These are phyloP conservation scores for Pantala flavescens DNA, from an alignment of 1,140 invertebrate genomes.

Conservation along the genomic window DNA sequence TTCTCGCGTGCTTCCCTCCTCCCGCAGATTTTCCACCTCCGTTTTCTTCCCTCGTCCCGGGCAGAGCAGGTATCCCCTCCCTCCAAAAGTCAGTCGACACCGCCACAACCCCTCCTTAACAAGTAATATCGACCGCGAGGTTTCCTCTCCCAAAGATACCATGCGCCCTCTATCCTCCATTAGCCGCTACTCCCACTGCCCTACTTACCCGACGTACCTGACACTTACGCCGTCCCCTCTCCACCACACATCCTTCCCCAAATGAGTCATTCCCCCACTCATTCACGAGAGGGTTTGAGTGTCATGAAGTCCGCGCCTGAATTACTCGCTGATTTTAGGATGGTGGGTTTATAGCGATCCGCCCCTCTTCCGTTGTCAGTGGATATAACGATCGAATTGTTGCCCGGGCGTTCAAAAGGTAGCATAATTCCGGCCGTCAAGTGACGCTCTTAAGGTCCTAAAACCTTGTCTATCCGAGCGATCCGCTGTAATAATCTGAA, in stretches of 20 bases:
- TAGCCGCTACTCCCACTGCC: slow-evolving; percentile 1
- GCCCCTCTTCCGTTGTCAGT: too few species aligned
- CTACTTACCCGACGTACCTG: neutral
- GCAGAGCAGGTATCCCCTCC: neutral
- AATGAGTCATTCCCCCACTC: too few species aligned
- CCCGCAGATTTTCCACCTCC: neutral
- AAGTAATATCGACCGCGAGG: slow-evolving; percentile 4
- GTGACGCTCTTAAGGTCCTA: too few species aligned
- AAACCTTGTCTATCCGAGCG: too few species aligned
- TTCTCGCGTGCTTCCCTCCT: neutral
- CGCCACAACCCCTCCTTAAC: neutral
- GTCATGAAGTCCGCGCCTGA: too few species aligned
- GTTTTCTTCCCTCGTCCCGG: neutral
- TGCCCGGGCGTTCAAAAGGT: too few species aligned
- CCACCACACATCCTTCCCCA: neutral
- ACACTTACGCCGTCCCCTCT: neutral
- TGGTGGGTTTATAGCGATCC: too few species aligned
- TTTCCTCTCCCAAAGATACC: neutral
- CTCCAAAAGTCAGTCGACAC: neutral
- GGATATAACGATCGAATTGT: too few species aligned
- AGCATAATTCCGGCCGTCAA: too few species aligned
- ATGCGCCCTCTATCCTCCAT: neutral
- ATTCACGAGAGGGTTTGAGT: too few species aligned
- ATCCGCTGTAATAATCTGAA: too few species aligned
- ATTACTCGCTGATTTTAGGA: too few species aligned